phyloP scores from a whole-genome alignment of 2,113 vertebrate genomes.

The Erythrocercus mccallii region DNA sequence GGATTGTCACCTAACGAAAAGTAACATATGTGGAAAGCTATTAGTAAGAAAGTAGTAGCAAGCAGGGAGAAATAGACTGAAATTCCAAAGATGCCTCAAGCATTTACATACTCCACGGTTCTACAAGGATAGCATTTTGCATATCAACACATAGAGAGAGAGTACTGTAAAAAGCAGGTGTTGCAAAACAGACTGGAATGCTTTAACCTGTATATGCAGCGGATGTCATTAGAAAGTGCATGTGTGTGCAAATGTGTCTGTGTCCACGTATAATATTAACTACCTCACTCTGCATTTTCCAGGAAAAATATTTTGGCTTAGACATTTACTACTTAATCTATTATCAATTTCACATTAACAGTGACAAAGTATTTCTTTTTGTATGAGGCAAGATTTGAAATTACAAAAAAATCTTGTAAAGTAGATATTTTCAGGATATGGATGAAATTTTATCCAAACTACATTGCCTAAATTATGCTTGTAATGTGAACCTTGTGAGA shows the following conservation, averaged over 20 bases:
- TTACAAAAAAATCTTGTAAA: background rate
- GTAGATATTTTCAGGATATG: background rate
- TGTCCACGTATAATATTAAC: conserved; percentile 41
- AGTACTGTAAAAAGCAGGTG: background rate
- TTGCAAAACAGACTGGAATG: conserved; percentile 42
- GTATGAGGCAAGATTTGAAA: conserved; percentile 6
- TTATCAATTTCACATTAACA: conserved; percentile 19
- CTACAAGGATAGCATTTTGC: conserved; percentile 13
- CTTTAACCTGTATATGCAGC: background rate
- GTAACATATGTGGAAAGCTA: background rate
- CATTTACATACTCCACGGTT: background rate
- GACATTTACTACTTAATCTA: background rate
- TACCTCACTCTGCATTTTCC: conserved; percentile 70
- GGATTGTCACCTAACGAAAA: background rate
- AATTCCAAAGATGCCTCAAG: background rate
- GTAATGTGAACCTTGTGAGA: background rate
- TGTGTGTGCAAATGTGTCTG: background rate
- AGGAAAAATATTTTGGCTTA: conserved; percentile 18
- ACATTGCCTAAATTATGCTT: background rate
- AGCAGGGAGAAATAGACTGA: background rate
- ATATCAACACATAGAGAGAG: background rate
- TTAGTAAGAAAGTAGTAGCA: background rate
- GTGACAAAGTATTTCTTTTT: background rate
- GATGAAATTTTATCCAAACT: background rate
- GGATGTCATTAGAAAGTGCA: background rate